These are phyloP conservation scores for Frieseomelitta varia DNA, from an alignment of 1,140 invertebrate species.

Conservation along the genomic window DNA sequence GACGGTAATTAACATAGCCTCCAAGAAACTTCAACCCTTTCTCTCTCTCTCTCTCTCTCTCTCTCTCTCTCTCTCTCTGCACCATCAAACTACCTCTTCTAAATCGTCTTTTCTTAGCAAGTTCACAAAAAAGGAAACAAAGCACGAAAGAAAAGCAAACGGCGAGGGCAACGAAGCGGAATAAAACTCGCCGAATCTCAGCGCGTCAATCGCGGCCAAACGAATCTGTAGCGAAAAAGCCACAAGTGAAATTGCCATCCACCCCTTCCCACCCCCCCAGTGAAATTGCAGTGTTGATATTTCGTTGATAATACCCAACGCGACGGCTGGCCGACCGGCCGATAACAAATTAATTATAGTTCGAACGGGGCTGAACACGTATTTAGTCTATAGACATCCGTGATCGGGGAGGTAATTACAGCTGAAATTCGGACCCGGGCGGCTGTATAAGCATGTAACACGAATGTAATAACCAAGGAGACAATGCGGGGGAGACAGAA, in stretches of 20 bases:
- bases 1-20: too few relatives aligned
- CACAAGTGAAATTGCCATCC: too few relatives aligned
- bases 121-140: too few relatives aligned
- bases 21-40: too few relatives aligned
- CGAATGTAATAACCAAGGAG: slow-evolving; percentile 66
- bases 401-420: slow-evolving; percentile 66
- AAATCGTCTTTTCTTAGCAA: too few relatives aligned
- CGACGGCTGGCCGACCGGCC: slow-evolving; percentile 5
- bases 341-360: slow-evolving; percentile 69
- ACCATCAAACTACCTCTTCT: too few relatives aligned
- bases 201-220: too few relatives aligned
- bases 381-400: slow-evolving; percentile 58
- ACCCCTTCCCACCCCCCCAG: too few relatives aligned
- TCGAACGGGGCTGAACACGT: slow-evolving; percentile 36
- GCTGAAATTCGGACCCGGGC: slow-evolving; percentile 55
- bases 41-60: too few relatives aligned
- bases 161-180: background rate
- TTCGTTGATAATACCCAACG: slow-evolving; percentile 35
- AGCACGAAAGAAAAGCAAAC: too few relatives aligned
- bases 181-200: background rate
- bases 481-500: slow-evolving; percentile 32
- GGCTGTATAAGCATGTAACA: slow-evolving; percentile 59
- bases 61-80: too few relatives aligned
- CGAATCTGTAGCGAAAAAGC: background rate
- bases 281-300: slow-evolving; percentile 18